Percentiles rank a stretch among this genome's conserved stretches.
phyloP scores from a whole-genome alignment of 2,113 vertebrate species.

The Oncorhynchus mykiss region DNA sequence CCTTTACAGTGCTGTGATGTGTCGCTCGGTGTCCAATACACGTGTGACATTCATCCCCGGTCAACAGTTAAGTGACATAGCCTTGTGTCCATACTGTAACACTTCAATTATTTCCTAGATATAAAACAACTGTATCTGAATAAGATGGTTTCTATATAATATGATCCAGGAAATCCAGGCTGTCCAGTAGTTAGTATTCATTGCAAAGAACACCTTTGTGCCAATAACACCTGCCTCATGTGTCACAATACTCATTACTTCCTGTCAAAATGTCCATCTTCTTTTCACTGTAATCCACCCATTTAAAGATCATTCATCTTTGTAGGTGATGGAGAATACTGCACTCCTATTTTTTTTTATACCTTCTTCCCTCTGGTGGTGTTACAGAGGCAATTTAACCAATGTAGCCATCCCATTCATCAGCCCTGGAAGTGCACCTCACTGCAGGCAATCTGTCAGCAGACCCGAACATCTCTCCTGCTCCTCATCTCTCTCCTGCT shows the following conservation, averaged over 20 bases:
- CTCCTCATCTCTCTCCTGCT: constrained; percentile 47
- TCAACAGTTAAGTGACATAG: background rate
- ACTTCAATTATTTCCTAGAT: background rate
- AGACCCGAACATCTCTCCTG: constrained; percentile 38
- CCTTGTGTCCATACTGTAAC: background rate
- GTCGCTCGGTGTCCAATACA: background rate
- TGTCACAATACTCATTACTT: constrained; percentile 20
- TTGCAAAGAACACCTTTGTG: background rate
- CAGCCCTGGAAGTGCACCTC: constrained; percentile 50
- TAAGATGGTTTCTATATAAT: background rate
- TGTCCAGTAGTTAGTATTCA: background rate
- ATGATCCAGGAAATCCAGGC: background rate
- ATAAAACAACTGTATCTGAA: constrained; percentile 2
- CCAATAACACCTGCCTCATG: constrained; percentile 21
- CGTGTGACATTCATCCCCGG: background rate
- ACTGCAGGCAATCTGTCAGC: constrained; percentile 50
- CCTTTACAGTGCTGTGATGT: background rate
- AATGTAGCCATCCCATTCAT: constrained; percentile 57
- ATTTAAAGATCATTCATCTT: background rate
- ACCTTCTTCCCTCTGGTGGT: constrained; percentile 30
- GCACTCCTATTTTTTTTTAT: constrained; percentile 5
- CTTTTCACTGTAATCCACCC: constrained; percentile 32
- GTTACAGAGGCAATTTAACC: constrained; percentile 47
- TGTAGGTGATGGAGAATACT: constrained; percentile 39
- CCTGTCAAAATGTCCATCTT: constrained; percentile 46